Conservation (phyloP, 2,113 vertebrate species). For the Brachyhypopomus occidentalis region DNA sequence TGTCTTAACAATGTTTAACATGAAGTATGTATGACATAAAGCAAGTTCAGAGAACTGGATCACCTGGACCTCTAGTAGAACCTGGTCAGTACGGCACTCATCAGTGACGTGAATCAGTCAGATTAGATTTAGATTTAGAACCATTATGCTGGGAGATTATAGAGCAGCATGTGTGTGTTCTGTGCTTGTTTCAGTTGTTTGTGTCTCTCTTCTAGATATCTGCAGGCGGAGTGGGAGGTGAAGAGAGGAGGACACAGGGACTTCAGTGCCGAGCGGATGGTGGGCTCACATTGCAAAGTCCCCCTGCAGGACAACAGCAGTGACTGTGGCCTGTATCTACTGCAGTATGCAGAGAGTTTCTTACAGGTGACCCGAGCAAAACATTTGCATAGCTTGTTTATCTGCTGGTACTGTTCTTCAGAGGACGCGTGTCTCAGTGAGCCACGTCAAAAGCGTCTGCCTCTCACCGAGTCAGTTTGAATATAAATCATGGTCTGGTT, state of each 20-base stretch:
- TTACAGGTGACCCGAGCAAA: slow-evolving; percentile 79
- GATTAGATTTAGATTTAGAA: not conserved
- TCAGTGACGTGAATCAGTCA: too few relatives aligned
- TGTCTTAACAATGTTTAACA: too few relatives aligned
- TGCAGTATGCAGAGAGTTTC: slow-evolving; percentile 96
- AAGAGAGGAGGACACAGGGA: slow-evolving; percentile 79
- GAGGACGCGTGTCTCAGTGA: too few relatives aligned
- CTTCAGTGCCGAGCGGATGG: slow-evolving; percentile 83
- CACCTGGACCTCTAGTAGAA: too few relatives aligned
- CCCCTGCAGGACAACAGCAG: slow-evolving; percentile 96
- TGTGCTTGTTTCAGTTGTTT: not conserved
- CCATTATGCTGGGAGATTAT: not conserved
- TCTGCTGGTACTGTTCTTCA: not conserved
- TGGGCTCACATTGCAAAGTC: slow-evolving; percentile 84
- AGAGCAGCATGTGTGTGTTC: not conserved
- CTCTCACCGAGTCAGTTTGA: too few relatives aligned
- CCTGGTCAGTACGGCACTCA: too few relatives aligned
- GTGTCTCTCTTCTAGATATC: slow-evolving; percentile 77
- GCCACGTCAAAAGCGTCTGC: too few relatives aligned
- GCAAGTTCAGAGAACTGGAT: too few relatives aligned
- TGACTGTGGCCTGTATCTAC: slow-evolving; percentile 92
- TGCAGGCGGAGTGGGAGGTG: slow-evolving; percentile 90
- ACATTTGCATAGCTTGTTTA: not conserved
- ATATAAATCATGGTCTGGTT: too few relatives aligned
- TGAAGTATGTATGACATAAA: too few relatives aligned